phyloP scores from a whole-genome alignment of 2,888 invertebrate species.

The Trilocha varians region DNA sequence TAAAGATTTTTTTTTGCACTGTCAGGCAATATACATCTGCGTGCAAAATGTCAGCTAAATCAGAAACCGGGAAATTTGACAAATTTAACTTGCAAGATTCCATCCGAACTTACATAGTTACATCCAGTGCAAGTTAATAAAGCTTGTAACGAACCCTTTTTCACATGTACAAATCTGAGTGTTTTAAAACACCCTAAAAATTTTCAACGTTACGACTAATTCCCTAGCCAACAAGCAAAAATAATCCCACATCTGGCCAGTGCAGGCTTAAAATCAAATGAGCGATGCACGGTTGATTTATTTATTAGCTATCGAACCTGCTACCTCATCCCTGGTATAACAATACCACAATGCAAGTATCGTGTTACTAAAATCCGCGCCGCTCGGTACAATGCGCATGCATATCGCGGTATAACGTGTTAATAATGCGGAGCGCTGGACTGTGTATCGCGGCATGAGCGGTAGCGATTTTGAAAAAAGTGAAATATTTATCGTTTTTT shows the following conservation, averaged over 20 bases:
- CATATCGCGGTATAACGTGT: slow-evolving; percentile 55
- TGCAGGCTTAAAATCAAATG: not conserved
- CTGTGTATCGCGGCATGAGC: slow-evolving; percentile 10
- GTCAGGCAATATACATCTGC: too few species aligned
- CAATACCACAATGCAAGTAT: slow-evolving; percentile 18
- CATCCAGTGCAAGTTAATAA: too few species aligned
- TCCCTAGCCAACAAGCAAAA: not conserved
- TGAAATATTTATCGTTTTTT: too few species aligned
- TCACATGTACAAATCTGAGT: too few species aligned
- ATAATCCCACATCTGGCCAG: not conserved
- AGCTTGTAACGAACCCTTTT: too few species aligned
- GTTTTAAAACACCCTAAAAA: too few species aligned
- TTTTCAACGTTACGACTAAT: too few species aligned
- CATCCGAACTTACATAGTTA: too few species aligned
- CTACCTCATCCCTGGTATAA: not conserved
- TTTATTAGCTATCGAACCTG: not conserved
- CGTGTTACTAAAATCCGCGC: slow-evolving; percentile 20
- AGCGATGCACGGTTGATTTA: not conserved
- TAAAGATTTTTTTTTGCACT: too few species aligned
- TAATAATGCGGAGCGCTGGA: slow-evolving; percentile 32
- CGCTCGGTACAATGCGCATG: slow-evolving; percentile 32
- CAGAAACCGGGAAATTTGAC: too few species aligned
- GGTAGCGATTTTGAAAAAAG: slow-evolving; percentile 6
- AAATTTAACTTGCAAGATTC: too few species aligned
- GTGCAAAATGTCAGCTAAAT: too few species aligned